Conservation (phyloP, 2,888 invertebrate species). For the Hipparchia semele region DNA sequence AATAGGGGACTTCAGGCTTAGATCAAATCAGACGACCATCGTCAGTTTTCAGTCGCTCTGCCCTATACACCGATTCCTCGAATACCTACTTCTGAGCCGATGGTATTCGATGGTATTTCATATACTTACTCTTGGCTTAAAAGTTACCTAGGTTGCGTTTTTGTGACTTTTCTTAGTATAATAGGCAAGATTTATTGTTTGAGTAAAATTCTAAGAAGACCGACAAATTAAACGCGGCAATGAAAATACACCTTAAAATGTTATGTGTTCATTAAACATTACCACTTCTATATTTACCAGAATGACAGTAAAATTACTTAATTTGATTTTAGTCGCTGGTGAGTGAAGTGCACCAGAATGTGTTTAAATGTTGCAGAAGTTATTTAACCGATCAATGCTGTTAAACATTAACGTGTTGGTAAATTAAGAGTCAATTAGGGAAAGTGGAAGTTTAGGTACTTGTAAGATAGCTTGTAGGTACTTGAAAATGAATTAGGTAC, state of each 20-base stretch:
- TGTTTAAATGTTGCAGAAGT: constrained; percentile 5
- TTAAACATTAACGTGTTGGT: not conserved
- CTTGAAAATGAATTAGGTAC: no score
- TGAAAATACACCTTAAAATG: constrained; percentile 5
- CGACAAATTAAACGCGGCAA: not conserved
- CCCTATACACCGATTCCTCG: no score
- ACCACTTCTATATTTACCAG: constrained; percentile 4
- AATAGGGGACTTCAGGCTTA: no score
- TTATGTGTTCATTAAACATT: constrained; percentile 14
- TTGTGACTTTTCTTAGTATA: not conserved
- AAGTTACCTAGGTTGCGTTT: no score
- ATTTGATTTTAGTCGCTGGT: constrained; percentile 14
- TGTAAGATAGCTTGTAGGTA: no score
- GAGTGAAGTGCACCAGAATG: constrained; percentile 14
- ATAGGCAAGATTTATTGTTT: not conserved
- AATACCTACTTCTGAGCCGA: no score
- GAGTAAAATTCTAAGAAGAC: not conserved
- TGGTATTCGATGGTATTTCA: no score
- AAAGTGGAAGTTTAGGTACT: no score
- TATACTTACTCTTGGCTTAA: no score
- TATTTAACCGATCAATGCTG: constrained; percentile 4
- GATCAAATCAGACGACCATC: no score
- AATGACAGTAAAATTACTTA: constrained; percentile 21
- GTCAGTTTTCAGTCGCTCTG: no score
- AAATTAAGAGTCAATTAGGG: not conserved